These are phyloP conservation scores for Antechinus flavipes DNA, from an alignment of 2,113 vertebrate genomes.

Conservation along the genomic window DNA sequence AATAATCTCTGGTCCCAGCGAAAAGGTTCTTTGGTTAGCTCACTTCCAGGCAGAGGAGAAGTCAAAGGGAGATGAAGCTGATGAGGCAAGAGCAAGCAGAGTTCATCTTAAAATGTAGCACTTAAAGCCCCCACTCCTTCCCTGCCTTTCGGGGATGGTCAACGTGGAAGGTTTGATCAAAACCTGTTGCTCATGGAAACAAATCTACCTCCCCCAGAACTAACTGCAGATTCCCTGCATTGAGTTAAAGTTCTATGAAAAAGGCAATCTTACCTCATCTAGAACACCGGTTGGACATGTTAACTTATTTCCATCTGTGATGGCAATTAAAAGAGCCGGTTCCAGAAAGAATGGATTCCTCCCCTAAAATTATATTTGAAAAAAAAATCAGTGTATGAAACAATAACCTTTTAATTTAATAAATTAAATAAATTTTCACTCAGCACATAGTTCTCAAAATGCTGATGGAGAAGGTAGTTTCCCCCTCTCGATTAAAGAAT, in stretches of 20 bases:
- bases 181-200: constrained; percentile 60
- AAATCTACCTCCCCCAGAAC: constrained; percentile 60
- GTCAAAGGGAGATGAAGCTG: constrained; percentile 94
- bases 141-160: constrained; percentile 52
- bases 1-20: constrained; percentile 99
- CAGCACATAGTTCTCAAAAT: constrained; percentile 54
- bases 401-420: constrained; percentile 49
- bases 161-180: constrained; percentile 46
- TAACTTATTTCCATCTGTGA: constrained; percentile 98
- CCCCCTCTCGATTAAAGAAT: constrained; percentile 32
- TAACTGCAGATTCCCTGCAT: constrained; percentile 58
- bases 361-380: constrained; percentile 87
- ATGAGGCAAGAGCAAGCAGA: constrained; percentile 73
- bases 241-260: constrained; percentile 47
- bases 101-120: constrained; percentile 5
- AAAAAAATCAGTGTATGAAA: constrained; percentile 69
- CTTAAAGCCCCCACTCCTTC: not conserved
- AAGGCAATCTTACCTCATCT: constrained; percentile 92
- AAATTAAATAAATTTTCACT: constrained; percentile 63
- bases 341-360: constrained; percentile 99
- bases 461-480: not conserved
- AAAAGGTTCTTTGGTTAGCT: constrained; percentile 99
- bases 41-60: constrained; percentile 97
- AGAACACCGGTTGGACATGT: constrained; percentile 95
- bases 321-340: constrained; percentile 98